Conservation (phyloP, 2,797 vertebrate genomes). For the Syndactyla subalaris region DNA sequence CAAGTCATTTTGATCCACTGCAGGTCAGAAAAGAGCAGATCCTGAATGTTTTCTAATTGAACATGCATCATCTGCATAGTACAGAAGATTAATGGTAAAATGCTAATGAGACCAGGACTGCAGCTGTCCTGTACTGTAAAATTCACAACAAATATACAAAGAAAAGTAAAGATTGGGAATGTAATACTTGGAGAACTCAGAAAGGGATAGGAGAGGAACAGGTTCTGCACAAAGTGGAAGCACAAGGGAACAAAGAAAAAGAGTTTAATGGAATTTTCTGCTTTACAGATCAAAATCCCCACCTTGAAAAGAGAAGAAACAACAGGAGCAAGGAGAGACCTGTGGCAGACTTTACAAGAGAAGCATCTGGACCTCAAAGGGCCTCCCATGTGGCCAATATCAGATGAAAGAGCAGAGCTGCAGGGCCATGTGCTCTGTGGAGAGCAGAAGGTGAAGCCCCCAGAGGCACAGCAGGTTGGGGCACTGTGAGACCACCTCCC, state of each 20-base stretch:
- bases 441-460: neutral
- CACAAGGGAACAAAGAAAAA: neutral
- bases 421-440: constrained; percentile 21
- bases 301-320: neutral
- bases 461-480: neutral
- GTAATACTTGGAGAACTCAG: neutral
- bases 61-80: neutral
- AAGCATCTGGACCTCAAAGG: neutral
- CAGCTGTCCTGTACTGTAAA: neutral
- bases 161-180: neutral
- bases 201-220: neutral
- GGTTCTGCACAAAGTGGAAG: neutral
- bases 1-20: neutral
- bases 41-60: neutral
- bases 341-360: neutral
- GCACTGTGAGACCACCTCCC: neutral
- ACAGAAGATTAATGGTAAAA: neutral
- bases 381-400: neutral
- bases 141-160: neutral
- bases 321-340: neutral
- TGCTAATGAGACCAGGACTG: neutral
- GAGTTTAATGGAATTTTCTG: neutral
- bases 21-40: constrained; percentile 1
- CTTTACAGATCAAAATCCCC: neutral
- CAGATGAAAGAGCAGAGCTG: neutral